phyloP scores from a whole-genome alignment of 2,797 vertebrate genomes.

The Choloepus didactylus region DNA sequence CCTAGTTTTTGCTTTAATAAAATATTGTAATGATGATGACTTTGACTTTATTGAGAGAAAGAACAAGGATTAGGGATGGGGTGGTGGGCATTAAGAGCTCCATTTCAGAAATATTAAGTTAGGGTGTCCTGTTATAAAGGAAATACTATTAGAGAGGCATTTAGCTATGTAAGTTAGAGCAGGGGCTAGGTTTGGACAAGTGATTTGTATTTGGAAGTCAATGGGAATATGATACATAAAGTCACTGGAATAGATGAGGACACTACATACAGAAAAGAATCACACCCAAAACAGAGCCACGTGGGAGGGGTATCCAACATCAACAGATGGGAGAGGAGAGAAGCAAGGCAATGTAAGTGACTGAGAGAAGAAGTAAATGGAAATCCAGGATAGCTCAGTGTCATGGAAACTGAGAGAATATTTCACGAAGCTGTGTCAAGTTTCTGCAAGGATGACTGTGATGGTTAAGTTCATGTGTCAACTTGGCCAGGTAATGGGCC shows the following conservation, averaged over 20 bases:
- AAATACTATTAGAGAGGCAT: not conserved
- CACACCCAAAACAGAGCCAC: not conserved
- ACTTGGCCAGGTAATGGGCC: too few species aligned
- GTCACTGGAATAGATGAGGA: not conserved
- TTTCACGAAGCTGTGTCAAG: not conserved
- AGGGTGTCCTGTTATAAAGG: not conserved
- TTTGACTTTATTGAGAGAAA: not conserved
- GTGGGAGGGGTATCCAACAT: too few species aligned
- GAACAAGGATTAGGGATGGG: not conserved
- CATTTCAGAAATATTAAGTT: not conserved
- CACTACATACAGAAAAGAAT: not conserved
- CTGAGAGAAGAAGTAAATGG: not conserved
- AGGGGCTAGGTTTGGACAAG: not conserved
- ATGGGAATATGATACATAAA: not conserved
- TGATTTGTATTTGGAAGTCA: not conserved
- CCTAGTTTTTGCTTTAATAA: not conserved
- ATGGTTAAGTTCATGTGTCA: too few species aligned
- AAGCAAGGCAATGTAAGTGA: not conserved
- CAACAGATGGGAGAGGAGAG: not conserved
- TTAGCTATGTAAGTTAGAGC: not conserved
- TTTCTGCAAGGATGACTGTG: not conserved
- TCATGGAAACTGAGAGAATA: not conserved
- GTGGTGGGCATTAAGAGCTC: not conserved
- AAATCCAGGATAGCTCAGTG: not conserved
- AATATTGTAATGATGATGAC: not conserved